Evolutionary conservation across 2,888 invertebrate species (phyloP).

Genomic region (Torymus aiolomorphi): DNA sequence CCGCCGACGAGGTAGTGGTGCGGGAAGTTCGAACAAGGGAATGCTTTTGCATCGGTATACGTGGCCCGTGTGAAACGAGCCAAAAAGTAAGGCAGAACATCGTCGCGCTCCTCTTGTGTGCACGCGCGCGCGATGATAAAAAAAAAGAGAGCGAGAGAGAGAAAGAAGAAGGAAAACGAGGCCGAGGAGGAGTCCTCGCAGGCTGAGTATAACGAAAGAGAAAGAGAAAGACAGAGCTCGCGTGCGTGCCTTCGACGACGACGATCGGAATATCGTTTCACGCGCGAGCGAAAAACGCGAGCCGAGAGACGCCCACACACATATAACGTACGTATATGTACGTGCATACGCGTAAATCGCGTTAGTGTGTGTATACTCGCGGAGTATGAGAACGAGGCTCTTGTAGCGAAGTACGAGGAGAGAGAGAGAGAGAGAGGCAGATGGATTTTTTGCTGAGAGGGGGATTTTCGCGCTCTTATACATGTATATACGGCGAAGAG

Average conservation of each 20-base stretch:
- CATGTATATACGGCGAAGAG: background rate
- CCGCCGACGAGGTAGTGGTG: slow-evolving; percentile 56
- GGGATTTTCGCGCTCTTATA: slow-evolving; percentile 22
- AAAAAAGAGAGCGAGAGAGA: slow-evolving; percentile 20
- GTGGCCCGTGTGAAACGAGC: slow-evolving; percentile 64
- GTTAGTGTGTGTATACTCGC: background rate
- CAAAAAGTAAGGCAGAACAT: slow-evolving; percentile 64
- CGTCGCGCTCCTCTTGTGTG: slow-evolving; percentile 35
- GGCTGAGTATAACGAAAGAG: slow-evolving; percentile 15
- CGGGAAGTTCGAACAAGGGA: slow-evolving; percentile 72
- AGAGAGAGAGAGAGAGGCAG: slow-evolving; percentile 4
- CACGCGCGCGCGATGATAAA: slow-evolving; percentile 36
- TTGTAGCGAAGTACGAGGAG: background rate
- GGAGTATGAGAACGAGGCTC: background rate
- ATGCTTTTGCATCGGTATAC: slow-evolving; percentile 72
- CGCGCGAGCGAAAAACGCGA: slow-evolving; percentile 60
- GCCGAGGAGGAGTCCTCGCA: slow-evolving; percentile 18
- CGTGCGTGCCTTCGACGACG: slow-evolving; percentile 48
- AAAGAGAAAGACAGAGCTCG: slow-evolving; percentile 43
- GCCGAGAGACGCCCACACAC: background rate
- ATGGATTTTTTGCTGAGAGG: slow-evolving; percentile 49
- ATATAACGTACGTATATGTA: too few species aligned
- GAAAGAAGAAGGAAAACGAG: slow-evolving; percentile 9
- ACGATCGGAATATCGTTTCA: slow-evolving; percentile 63
- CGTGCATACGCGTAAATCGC: too few species aligned